Conservation (phyloP, 2,113 vertebrate genomes). For the Antechinus stuartii region DNA sequence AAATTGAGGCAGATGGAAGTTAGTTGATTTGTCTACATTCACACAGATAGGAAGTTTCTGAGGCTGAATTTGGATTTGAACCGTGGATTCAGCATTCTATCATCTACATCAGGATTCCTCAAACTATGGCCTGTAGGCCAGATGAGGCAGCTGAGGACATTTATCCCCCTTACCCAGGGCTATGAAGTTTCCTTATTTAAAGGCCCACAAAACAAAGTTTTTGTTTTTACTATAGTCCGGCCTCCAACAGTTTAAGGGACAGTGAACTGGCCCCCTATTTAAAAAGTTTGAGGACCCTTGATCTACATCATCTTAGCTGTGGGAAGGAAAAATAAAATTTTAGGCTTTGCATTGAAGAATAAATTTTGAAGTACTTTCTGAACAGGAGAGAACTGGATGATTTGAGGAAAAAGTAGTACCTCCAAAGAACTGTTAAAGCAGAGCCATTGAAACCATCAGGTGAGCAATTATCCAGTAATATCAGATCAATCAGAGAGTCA, state of each 20-base stretch:
- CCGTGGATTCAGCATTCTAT: neutral
- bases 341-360: neutral
- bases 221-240: too few relatives aligned
- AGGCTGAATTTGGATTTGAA: neutral
- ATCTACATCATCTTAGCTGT: neutral
- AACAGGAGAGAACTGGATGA: neutral
- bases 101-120: neutral
- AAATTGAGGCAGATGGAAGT: neutral
- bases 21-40: neutral
- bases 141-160: too few relatives aligned
- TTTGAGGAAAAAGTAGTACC: neutral
- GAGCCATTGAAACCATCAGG: neutral
- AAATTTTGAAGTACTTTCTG: neutral
- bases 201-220: too few relatives aligned
- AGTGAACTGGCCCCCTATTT: too few relatives aligned
- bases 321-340: neutral
- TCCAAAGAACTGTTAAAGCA: neutral
- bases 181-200: too few relatives aligned
- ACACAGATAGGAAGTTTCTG: neutral
- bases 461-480: neutral
- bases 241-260: too few relatives aligned
- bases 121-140: too few relatives aligned
- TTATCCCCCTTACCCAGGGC: too few relatives aligned
- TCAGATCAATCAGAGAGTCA: neutral
- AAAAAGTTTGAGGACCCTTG: too few relatives aligned